phyloP scores from a whole-genome alignment of 2,797 vertebrate species.

The Chloroceryle inda region DNA sequence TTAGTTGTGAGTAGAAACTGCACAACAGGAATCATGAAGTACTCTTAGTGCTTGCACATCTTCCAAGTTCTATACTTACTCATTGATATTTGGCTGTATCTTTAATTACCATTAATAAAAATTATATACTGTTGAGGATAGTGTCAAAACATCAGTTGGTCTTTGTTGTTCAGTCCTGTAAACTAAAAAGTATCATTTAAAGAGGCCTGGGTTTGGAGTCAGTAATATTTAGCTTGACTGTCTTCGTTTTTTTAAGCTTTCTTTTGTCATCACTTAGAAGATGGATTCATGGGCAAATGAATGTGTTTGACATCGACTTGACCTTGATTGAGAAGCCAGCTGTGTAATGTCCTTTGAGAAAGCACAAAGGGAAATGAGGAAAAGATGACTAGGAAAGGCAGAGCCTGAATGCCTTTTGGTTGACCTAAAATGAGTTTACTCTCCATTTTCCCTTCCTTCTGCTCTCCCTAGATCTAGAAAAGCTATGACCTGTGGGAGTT shows the following conservation, averaged over 20 bases:
- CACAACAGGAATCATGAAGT: not conserved
- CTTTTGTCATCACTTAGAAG: not conserved
- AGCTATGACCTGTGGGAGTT: not conserved
- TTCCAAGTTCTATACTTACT: not conserved
- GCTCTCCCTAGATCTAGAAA: not conserved
- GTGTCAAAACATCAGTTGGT: not conserved
- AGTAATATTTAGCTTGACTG: not conserved
- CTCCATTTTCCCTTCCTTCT: not conserved
- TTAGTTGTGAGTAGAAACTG: not conserved
- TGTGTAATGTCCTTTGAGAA: not conserved
- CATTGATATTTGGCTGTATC: not conserved
- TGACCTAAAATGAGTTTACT: slow-evolving; percentile 5
- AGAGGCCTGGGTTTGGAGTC: not conserved
- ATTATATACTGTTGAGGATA: not conserved
- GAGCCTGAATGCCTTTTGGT: not conserved
- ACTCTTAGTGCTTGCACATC: not conserved
- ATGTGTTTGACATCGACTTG: not conserved
- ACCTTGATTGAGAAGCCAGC: not conserved
- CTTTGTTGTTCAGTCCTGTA: not conserved
- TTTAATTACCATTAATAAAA: not conserved
- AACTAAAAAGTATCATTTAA: not conserved
- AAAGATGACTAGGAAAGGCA: not conserved
- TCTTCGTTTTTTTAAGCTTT: not conserved
- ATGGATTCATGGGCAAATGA: not conserved
- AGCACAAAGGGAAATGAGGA: slow-evolving; percentile 12